A percentile compares a stretch with the other conserved stretches of the same genome.
Evolutionary conservation across 2,797 vertebrate species (phyloP).

Genomic region (Hybognathus amarus): DNA sequence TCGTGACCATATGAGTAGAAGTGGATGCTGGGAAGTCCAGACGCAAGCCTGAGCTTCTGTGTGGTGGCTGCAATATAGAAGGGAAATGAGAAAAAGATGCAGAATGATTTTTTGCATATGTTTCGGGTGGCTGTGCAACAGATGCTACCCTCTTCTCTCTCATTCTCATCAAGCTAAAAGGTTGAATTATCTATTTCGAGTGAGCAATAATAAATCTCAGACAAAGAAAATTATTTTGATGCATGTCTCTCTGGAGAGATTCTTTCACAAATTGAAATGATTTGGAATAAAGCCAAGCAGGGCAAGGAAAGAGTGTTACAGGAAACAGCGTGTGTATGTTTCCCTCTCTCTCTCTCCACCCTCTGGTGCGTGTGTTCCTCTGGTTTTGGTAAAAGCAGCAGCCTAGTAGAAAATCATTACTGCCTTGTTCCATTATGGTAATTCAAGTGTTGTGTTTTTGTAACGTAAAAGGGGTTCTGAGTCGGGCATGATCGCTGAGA

Average conservation of each 20-base stretch:
- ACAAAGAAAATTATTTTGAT: conserved; percentile 49
- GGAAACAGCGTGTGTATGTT: conserved; percentile 44
- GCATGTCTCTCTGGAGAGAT: conserved; percentile 46
- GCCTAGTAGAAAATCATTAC: conserved; percentile 72
- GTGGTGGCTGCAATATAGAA: conserved; percentile 6
- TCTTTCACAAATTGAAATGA: conserved; percentile 45
- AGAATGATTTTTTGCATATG: conserved; percentile 46
- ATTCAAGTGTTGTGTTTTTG: conserved; percentile 74
- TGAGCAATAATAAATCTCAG: conserved; percentile 27
- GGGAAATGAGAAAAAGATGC: conserved; percentile 24
- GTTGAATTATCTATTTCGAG: conserved; percentile 28
- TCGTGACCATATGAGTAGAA: neutral
- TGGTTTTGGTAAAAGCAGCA: conserved; percentile 65
- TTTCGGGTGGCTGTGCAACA: conserved; percentile 35
- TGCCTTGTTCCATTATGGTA: conserved; percentile 78
- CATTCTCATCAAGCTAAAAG: conserved; percentile 52
- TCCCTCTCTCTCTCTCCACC: neutral
- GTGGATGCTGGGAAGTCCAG: conserved; percentile 30
- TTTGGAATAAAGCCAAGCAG: conserved; percentile 51
- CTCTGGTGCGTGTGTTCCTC: conserved; percentile 42
- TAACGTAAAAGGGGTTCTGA: conserved; percentile 52
- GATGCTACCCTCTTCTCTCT: conserved; percentile 5
- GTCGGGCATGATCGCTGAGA: conserved; percentile 36
- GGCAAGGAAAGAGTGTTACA: conserved; percentile 50
- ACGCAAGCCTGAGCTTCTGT: conserved; percentile 25